A percentile compares a stretch with the other conserved stretches of the same genome.
Conservation (phyloP, 2,797 vertebrate species). For the Tapera naevia region DNA sequence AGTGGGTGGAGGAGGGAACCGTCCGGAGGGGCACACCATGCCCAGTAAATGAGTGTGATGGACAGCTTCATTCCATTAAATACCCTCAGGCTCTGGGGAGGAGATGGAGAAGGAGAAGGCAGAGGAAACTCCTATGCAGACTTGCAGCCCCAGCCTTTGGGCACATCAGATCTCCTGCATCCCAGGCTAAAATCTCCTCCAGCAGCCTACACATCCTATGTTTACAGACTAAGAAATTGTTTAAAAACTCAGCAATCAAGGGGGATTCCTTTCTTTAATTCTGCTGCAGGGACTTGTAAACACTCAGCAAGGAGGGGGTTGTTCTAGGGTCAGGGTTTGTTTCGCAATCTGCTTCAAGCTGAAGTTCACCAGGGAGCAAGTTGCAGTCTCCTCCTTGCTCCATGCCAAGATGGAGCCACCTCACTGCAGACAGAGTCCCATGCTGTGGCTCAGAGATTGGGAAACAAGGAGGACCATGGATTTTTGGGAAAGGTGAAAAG, state of each 20-base stretch:
- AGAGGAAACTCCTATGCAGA: background rate
- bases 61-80: background rate
- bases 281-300: background rate
- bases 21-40: no score
- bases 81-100: background rate
- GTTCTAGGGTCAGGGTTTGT: background rate
- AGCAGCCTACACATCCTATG: background rate
- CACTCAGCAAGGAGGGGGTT: no score
- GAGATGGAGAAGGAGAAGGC: background rate
- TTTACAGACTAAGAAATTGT: background rate
- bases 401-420: background rate
- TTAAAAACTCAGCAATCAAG: background rate
- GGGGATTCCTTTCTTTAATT: background rate
- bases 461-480: background rate
- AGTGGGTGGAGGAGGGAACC: background rate
- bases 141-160: background rate
- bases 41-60: accelerated
- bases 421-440: background rate
- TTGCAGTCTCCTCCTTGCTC: background rate
- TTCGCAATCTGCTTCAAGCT: background rate
- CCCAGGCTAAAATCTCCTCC: background rate
- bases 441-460: accelerated
- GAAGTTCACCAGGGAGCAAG: background rate
- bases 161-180: background rate
- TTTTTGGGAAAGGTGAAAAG: background rate